These are phyloP conservation scores for Enteromius afrohamiltoni DNA, from an alignment of 2,797 vertebrate genomes.

Conservation along the genomic window DNA sequence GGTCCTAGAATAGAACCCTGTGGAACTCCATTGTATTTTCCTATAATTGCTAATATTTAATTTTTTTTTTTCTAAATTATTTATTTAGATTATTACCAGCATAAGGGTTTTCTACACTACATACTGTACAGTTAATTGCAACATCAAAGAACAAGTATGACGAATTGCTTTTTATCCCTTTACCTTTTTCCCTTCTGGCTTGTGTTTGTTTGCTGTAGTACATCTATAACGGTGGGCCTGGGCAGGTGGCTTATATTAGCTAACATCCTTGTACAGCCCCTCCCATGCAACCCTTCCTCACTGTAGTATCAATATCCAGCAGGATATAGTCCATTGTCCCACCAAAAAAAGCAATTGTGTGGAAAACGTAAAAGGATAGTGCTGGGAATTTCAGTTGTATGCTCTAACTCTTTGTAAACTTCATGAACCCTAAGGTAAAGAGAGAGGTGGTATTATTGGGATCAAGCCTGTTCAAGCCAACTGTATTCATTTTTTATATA, in stretches of 20 bases:
- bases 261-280: slow-evolving; percentile 42
- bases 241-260: slow-evolving; percentile 49
- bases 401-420: slow-evolving; percentile 53
- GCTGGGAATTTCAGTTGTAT: slow-evolving; percentile 57
- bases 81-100: not conserved
- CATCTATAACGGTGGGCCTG: slow-evolving; percentile 21
- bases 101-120: not conserved
- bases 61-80: not conserved
- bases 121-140: not conserved
- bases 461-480: slow-evolving; percentile 18
- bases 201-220: not conserved
- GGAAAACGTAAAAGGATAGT: slow-evolving; percentile 60
- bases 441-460: slow-evolving; percentile 48
- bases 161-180: not conserved
- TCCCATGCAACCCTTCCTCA: slow-evolving; percentile 51
- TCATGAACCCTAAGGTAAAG: slow-evolving; percentile 43
- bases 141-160: not conserved
- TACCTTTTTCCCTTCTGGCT: not conserved
- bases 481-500: not conserved
- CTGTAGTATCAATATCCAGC: slow-evolving; percentile 59
- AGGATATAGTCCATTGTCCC: slow-evolving; percentile 57
- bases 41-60: not conserved
- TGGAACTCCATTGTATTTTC: not conserved
- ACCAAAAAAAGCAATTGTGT: slow-evolving; percentile 41
- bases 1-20: not conserved